Evolutionary conservation across 2,113 vertebrate genomes (phyloP).

Genomic region (Elgaria multicarinata): DNA sequence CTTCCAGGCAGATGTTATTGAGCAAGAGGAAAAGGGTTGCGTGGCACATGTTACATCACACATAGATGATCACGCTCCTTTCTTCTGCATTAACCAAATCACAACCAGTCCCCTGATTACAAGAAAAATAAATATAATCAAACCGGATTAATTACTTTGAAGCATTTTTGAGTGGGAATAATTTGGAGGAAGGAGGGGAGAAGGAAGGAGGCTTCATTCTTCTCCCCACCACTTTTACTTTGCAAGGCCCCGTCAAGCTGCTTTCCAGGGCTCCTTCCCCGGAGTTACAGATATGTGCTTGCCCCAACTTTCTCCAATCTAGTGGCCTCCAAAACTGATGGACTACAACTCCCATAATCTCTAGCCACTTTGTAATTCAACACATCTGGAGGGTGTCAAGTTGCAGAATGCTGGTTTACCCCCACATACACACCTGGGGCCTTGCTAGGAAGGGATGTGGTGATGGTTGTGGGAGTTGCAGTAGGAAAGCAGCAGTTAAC

Average conservation of each 20-base stretch:
- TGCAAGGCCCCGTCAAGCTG: neutral
- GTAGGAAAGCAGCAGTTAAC: neutral
- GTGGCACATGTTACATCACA: neutral
- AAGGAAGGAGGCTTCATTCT: too few relatives aligned
- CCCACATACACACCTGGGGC: too few relatives aligned
- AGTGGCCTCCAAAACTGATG: too few relatives aligned
- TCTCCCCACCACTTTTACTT: neutral
- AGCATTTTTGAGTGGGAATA: neutral
- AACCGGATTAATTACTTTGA: neutral
- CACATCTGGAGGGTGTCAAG: too few relatives aligned
- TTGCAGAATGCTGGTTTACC: too few relatives aligned
- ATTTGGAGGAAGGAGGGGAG: neutral
- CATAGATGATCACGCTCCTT: neutral
- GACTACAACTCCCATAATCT: too few relatives aligned
- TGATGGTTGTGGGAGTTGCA: too few relatives aligned
- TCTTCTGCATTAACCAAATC: neutral
- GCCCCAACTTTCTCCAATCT: too few relatives aligned
- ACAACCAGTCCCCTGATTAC: neutral
- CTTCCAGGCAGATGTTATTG: neutral
- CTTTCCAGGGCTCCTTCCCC: too few relatives aligned
- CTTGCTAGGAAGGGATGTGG: too few relatives aligned
- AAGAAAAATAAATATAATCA: neutral
- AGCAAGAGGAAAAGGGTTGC: neutral
- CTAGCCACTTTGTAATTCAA: too few relatives aligned
- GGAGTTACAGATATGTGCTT: too few relatives aligned